phyloP scores from a whole-genome alignment of 2,888 invertebrate genomes.

The Coelopa pilipes region DNA sequence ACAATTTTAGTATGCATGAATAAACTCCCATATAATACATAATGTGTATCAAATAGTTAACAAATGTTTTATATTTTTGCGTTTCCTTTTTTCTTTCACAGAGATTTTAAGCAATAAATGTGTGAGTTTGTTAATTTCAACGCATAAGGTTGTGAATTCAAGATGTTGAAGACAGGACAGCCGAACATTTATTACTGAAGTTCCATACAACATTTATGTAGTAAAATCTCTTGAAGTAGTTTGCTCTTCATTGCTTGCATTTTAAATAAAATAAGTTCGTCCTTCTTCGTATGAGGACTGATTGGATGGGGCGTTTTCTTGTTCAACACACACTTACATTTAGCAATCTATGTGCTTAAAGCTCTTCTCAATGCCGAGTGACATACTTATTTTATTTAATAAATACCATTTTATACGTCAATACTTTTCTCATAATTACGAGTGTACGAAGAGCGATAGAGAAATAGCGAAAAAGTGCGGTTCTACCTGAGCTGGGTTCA shows the following conservation, averaged over 20 bases:
- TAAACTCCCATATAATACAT: background rate
- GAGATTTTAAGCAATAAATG: constrained; percentile 22
- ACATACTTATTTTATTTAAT: constrained; percentile 28
- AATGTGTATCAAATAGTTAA: constrained; percentile 33
- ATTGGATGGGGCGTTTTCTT: no score
- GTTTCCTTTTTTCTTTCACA: background rate
- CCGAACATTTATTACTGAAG: background rate
- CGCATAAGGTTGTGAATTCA: background rate
- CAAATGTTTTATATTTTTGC: constrained; percentile 2
- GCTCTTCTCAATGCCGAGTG: background rate
- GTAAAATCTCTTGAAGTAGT: background rate
- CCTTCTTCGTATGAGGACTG: no score
- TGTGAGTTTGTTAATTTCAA: background rate
- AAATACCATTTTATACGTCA: background rate
- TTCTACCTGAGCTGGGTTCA: background rate
- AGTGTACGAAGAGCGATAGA: background rate
- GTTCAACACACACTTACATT: background rate
- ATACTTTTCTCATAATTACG: constrained; percentile 16
- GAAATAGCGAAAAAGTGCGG: background rate
- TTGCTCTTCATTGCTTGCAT: no score
- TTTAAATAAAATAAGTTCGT: no score
- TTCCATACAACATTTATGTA: constrained; percentile 16
- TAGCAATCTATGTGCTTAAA: background rate
- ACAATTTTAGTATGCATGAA: background rate
- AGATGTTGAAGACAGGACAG: background rate